Conservation (phyloP, 2,797 vertebrate species). For the Oceanodroma leucorhoa region DNA sequence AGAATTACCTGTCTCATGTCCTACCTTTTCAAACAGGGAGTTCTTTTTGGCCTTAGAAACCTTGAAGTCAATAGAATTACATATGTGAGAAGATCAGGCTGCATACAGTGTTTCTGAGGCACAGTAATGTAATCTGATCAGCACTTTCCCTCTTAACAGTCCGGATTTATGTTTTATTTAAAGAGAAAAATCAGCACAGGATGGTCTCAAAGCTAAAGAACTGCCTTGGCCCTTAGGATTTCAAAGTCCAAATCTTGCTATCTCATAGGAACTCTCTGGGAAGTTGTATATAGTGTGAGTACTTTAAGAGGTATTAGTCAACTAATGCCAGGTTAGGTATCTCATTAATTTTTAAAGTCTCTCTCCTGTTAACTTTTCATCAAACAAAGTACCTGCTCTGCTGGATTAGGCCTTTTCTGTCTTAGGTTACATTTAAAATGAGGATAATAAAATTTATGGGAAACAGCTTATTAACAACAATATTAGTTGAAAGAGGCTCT, state of each 20-base stretch:
- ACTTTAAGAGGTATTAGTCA: constrained; percentile 19
- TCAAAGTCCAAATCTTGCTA: not conserved
- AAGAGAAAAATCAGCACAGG: not conserved
- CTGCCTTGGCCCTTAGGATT: not conserved
- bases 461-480: not conserved
- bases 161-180: not conserved
- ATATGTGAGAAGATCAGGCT: not conserved
- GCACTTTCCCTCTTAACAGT: not conserved
- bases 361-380: not conserved
- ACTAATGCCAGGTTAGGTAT: not conserved
- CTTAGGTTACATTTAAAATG: not conserved
- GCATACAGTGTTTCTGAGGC: not conserved
- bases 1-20: not conserved
- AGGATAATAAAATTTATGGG: not conserved
- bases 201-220: not conserved
- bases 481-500: not conserved
- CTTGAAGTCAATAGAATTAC: not conserved
- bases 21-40: not conserved
- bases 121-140: not conserved
- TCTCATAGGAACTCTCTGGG: not conserved
- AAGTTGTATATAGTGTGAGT: not conserved
- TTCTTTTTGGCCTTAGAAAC: not conserved
- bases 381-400: not conserved
- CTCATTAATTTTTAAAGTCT: not conserved
- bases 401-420: not conserved